phyloP scores from a whole-genome alignment of 2,113 vertebrate genomes.

The Boleophthalmus pectinirostris region DNA sequence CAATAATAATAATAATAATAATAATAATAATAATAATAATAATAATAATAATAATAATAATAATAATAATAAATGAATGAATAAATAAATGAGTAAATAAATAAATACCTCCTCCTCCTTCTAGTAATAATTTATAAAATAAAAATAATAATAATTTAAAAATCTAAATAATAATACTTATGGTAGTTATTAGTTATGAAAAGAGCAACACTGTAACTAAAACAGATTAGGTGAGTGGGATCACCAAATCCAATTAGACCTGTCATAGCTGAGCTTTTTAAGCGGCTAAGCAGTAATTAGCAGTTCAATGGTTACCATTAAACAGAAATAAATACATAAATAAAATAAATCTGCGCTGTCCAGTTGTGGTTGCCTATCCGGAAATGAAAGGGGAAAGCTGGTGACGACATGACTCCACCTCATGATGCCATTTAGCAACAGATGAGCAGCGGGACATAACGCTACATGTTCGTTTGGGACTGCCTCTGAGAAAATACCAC shows the following conservation, averaged over 20 bases:
- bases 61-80: too few relatives aligned
- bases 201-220: too few relatives aligned
- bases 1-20: too few relatives aligned
- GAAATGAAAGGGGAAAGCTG: constrained; percentile 40
- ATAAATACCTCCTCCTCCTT: too few relatives aligned
- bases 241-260: constrained; percentile 59
- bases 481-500: not conserved
- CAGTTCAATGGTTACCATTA: not conserved
- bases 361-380: constrained; percentile 27
- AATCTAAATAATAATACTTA: too few relatives aligned
- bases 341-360: not conserved
- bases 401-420: constrained; percentile 65
- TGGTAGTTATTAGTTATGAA: too few relatives aligned
- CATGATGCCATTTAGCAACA: constrained; percentile 68
- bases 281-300: not conserved
- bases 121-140: too few relatives aligned
- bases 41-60: too few relatives aligned
- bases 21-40: too few relatives aligned
- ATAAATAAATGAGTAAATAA: too few relatives aligned
- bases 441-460: constrained; percentile 45
- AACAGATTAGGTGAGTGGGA: constrained; percentile 62
- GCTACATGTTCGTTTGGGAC: constrained; percentile 25
- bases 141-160: too few relatives aligned
- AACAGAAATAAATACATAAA: too few relatives aligned
- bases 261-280: not conserved